Evolutionary conservation across 2,113 vertebrate species (phyloP).

Genomic region (Leptodactylus fuscus): DNA sequence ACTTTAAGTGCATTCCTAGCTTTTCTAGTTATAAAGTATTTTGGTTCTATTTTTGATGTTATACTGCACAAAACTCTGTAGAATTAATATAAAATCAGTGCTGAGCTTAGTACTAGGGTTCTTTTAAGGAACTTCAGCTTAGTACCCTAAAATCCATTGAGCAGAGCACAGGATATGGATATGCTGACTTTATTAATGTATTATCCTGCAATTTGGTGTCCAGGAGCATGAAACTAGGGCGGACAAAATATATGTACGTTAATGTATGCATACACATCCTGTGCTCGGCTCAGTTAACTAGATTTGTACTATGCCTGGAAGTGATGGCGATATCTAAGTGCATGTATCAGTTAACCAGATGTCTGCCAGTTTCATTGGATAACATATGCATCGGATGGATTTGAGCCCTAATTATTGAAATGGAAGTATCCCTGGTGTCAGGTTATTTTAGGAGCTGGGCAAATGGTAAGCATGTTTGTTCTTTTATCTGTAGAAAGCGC

Average conservation of each 20-base stretch:
- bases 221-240: no score
- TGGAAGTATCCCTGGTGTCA: not conserved
- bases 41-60: not conserved
- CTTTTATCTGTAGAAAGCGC: not conserved
- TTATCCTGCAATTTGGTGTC: no score
- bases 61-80: not conserved
- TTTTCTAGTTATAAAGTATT: not conserved
- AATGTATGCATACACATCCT: not conserved
- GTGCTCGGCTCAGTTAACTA: not conserved
- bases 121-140: not conserved
- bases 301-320: not conserved
- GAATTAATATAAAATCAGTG: not conserved
- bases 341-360: not conserved
- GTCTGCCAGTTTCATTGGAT: not conserved
- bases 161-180: not conserved
- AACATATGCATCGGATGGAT: not conserved
- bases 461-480: not conserved
- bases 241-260: not conserved
- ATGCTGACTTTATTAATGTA: no score
- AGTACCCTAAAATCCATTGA: not conserved
- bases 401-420: not conserved
- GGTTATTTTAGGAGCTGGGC: not conserved
- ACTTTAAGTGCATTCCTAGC: not conserved
- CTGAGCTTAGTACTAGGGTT: not conserved
- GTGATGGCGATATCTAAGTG: not conserved